Evolutionary conservation across 1,140 invertebrate genomes (phyloP).

Genomic region (Nautilus pompilius): DNA sequence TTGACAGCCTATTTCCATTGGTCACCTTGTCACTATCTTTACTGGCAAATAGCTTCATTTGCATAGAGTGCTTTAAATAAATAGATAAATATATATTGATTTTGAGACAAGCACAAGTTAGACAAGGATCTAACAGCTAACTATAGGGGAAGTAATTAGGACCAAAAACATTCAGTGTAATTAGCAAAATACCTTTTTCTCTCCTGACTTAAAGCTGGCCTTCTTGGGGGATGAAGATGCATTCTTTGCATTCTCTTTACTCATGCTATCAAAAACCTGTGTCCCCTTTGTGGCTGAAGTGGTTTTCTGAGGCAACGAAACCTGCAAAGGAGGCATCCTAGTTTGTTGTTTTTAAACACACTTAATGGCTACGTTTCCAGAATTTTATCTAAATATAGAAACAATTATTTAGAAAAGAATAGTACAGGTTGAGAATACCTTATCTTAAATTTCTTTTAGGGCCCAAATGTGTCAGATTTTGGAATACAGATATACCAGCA

Average conservation of each 20-base stretch:
- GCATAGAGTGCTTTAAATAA: not conserved
- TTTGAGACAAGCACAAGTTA: not conserved
- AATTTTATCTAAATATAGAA: not conserved
- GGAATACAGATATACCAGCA: not conserved
- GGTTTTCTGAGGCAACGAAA: constrained; percentile 7
- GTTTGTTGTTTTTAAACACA: too few species aligned
- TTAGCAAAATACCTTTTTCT: not conserved
- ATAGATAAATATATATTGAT: not conserved
- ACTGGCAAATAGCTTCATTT: not conserved
- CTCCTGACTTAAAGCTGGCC: not conserved
- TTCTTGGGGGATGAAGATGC: not conserved
- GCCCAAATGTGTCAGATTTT: not conserved
- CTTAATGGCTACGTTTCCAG: too few species aligned
- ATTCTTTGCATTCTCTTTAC: constrained; percentile 37
- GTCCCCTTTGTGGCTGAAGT: constrained; percentile 31
- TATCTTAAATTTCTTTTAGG: not conserved
- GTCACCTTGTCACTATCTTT: not conserved
- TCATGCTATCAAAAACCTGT: constrained; percentile 47
- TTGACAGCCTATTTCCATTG: not conserved
- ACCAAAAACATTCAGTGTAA: not conserved
- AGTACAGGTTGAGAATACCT: not conserved
- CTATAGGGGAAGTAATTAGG: not conserved
- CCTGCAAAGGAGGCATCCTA: constrained; percentile 2
- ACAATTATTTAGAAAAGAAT: not conserved
- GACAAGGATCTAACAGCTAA: not conserved